Evolutionary conservation across 2,113 vertebrate species (phyloP), one percentile per base, ranked within the genome.

Genomic region (Poeciliopsis occidentalis): DNA sequence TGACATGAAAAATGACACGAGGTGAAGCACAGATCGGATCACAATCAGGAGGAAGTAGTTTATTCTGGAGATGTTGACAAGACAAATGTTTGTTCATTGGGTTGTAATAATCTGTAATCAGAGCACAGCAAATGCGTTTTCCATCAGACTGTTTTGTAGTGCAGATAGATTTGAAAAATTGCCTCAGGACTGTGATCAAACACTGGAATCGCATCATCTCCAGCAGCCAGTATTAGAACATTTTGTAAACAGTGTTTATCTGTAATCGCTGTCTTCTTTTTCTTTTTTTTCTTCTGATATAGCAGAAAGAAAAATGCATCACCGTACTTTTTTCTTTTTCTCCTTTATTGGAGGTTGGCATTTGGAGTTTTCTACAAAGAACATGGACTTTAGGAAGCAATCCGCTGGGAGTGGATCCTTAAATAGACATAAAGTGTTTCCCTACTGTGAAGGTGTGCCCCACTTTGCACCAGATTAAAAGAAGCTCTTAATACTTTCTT

Each of bases 61-160:
- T 75, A 82, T 72, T 68, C 76, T 81, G 76, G 83, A 82, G 90
- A 88, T 87, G 89, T 92, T 92, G 91, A 92, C 88, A 90, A 87
- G 89, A 92, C 87, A 91, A 91, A 92, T 92, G 89, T 93, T 92
- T 92, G 86, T 87, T 92, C 85, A 85, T 90, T 89, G 87, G 80
- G 82, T 91, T 88, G 89, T 86, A 90, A 92, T 92, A 87, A 92
- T 93, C 85, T 89, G 88, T 89, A 92, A 92, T 91, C 88, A 91
- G 85, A 88, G 83, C 87, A 87, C 85, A 84, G 87, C 81, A 89
- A 91, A 92, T 87, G 88, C 15, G 70, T 89, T 90, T 91, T 89
- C 87, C 84, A 89, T 91, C 87, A 85, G 77, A 87, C 87, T 78
- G 81, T 91, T 91, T 87, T 89, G 84, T 86, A 89, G 88, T 75